Evolutionary conservation across 2,888 invertebrate genomes (phyloP).

Genomic region (Calephelis perditalis): DNA sequence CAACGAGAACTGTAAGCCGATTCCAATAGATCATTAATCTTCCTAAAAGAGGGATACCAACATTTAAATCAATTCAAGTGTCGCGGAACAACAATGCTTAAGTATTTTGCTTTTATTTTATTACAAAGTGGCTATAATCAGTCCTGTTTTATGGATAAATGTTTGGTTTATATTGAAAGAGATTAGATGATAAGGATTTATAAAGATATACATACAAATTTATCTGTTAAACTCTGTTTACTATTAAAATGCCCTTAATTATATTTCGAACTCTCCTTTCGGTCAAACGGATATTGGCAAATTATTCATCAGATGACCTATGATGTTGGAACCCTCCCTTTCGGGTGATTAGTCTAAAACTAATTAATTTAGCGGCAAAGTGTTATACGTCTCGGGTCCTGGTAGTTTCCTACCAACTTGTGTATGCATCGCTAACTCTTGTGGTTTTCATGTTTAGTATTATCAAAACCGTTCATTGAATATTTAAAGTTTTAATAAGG

Average conservation of each 20-base stretch:
- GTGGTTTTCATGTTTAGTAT: slow-evolving; percentile 23
- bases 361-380: slow-evolving; percentile 44
- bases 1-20: slow-evolving; percentile 4
- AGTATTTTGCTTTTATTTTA: neutral
- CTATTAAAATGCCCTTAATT: neutral
- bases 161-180: neutral
- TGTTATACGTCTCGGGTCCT: slow-evolving; percentile 15
- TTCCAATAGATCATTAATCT: slow-evolving; percentile 12
- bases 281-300: slow-evolving; percentile 37
- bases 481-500: too few relatives aligned
- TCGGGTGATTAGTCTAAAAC: slow-evolving; percentile 52
- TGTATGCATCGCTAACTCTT: slow-evolving; percentile 24
- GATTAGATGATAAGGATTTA: too few relatives aligned
- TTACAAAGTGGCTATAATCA: neutral
- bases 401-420: slow-evolving; percentile 26
- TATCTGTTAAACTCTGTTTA: too few relatives aligned
- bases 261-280: neutral
- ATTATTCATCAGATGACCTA: slow-evolving; percentile 52
- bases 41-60: slow-evolving; percentile 8
- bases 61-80: slow-evolving; percentile 12
- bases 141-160: neutral
- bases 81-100: slow-evolving; percentile 6
- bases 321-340: slow-evolving; percentile 44
- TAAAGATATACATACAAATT: too few relatives aligned
- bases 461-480: neutral